Conservation (phyloP, 1,140 invertebrate genomes). For the Gerris buenoi region DNA sequence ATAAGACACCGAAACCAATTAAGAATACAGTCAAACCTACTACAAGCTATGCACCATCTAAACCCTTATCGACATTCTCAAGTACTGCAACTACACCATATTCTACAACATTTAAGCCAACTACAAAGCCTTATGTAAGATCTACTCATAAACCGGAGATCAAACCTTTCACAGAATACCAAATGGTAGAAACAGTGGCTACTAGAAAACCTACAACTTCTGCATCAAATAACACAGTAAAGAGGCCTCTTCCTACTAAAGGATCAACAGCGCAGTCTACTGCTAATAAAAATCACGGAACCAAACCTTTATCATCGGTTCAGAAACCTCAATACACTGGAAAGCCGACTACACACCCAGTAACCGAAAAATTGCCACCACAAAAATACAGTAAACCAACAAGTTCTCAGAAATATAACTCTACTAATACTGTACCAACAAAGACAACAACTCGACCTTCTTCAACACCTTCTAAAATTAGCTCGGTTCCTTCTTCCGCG, state of each 20-base stretch:
- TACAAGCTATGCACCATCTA: slow-evolving; percentile 14
- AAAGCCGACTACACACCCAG: neutral
- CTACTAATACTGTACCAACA: neutral
- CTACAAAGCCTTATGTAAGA: too few species aligned
- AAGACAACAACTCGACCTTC: neutral
- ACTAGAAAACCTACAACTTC: slow-evolving; percentile 16
- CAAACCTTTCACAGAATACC: neutral
- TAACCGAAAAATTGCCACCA: neutral
- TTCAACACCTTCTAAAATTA: neutral
- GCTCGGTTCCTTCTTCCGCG: neutral
- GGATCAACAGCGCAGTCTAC: neutral
- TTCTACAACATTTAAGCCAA: slow-evolving; percentile 4
- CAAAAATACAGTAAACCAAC: neutral
- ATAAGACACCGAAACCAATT: slow-evolving; percentile 17
- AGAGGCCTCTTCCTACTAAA: neutral
- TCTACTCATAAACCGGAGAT: neutral
- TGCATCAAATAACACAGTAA: slow-evolving; percentile 3
- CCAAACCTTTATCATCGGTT: neutral
- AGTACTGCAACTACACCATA: too few species aligned
- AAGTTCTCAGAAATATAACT: neutral
- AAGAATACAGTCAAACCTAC: slow-evolving; percentile 18
- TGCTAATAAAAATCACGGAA: neutral
- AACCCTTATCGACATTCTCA: slow-evolving; percentile 9
- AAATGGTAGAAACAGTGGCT: neutral
- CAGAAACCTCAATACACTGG: neutral